Evolutionary conservation across 2,113 vertebrate genomes (phyloP).

Genomic region (Rhizomys pruinosus): DNA sequence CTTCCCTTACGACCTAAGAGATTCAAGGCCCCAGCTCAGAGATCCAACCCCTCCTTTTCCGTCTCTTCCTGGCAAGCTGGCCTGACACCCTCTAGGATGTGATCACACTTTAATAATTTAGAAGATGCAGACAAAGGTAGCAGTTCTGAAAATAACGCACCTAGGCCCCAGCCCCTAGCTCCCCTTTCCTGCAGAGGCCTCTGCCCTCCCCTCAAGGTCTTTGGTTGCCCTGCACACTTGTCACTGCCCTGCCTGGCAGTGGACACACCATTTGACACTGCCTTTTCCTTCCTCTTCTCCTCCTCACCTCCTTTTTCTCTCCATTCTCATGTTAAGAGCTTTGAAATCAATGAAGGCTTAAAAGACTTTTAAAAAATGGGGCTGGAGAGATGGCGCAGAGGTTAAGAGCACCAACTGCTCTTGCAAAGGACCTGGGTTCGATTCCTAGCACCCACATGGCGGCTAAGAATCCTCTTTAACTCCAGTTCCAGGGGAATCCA

Average conservation of each 20-base stretch:
- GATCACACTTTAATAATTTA: conserved; percentile 81
- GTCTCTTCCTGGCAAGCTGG: conserved; percentile 69
- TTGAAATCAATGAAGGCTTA: conserved; percentile 41
- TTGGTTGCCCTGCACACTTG: background rate
- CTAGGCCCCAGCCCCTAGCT: conserved; percentile 58
- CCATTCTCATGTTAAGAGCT: background rate
- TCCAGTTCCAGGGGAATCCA: no score
- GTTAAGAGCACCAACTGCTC: no score
- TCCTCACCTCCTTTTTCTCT: background rate
- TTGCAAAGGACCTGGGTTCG: no score
- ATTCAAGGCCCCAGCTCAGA: background rate
- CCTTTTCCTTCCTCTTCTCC: background rate
- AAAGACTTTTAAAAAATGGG: conserved; percentile 18
- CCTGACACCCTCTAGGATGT: conserved; percentile 69
- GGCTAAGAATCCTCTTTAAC: no score
- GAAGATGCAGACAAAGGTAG: conserved; percentile 81
- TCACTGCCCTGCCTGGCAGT: background rate
- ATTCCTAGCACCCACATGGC: no score
- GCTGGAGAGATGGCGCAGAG: no score
- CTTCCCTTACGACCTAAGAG: conserved; percentile 14
- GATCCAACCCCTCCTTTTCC: conserved; percentile 35
- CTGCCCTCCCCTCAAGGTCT: background rate
- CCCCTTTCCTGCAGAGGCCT: conserved; percentile 29
- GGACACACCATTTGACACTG: background rate
- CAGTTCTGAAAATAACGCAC: conserved; percentile 81